Evolutionary conservation across 2,888 invertebrate genomes (phyloP).

Genomic region (Podabrus alpinus): DNA sequence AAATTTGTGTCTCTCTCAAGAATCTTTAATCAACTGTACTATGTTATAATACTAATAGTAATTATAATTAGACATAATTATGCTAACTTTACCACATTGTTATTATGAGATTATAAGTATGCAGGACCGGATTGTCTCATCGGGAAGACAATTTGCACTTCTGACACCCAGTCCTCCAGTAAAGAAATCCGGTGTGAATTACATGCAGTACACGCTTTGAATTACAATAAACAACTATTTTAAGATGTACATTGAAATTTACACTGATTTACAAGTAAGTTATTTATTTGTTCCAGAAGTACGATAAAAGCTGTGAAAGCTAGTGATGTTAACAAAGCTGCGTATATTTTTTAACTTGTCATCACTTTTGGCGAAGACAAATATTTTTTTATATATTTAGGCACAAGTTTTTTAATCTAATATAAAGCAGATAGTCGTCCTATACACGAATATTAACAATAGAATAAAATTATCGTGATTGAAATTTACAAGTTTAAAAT

Average conservation of each 20-base stretch:
- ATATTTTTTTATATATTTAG: slow-evolving; percentile 1
- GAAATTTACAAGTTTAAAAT: not conserved
- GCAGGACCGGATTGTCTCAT: not conserved
- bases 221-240: not conserved
- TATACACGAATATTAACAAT: not conserved
- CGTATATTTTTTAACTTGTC: not conserved
- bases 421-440: not conserved
- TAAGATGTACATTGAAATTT: not conserved
- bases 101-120: not conserved
- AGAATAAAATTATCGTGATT: not conserved
- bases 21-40: not conserved
- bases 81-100: not conserved
- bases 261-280: not conserved
- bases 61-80: not conserved
- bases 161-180: not conserved
- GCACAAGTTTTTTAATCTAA: slow-evolving; percentile 5
- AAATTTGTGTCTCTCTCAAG: not conserved
- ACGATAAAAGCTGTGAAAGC: slow-evolving; percentile 8
- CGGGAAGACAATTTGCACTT: not conserved
- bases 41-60: not conserved
- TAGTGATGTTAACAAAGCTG: not conserved
- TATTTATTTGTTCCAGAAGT: not conserved
- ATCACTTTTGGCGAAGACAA: not conserved
- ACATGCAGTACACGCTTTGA: not conserved
- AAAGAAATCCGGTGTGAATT: not conserved